A percentile compares a stretch with the other conserved stretches of the same genome.
These are phyloP conservation scores for Thecocarcelia acutangulata DNA, from an alignment of 2,888 invertebrate genomes.

Conservation along the genomic window DNA sequence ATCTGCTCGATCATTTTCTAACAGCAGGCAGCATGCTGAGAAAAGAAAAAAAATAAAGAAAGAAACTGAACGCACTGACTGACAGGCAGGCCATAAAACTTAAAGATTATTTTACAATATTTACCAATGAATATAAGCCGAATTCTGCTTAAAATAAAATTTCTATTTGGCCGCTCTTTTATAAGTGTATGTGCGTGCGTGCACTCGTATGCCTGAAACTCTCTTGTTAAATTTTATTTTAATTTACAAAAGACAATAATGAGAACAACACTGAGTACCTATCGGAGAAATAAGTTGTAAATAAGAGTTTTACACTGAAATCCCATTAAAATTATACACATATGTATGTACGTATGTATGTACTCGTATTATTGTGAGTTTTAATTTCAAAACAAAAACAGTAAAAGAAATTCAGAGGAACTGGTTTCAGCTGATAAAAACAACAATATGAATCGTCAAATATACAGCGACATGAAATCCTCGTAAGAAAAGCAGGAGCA, in stretches of 20 bases:
- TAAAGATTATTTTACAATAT: conserved; percentile 12
- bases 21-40: conserved; percentile 3
- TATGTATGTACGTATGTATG: too few relatives aligned
- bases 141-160: neutral
- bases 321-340: conserved; percentile 68
- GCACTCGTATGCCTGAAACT: too few relatives aligned
- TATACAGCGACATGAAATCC: neutral
- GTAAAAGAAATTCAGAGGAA: conserved; percentile 55
- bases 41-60: too few relatives aligned
- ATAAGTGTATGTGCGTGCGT: too few relatives aligned
- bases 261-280: neutral
- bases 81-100: neutral
- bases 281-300: conserved; percentile 29
- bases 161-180: conserved; percentile 19
- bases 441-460: conserved; percentile 8
- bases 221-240: conserved; percentile 9
- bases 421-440: conserved; percentile 46
- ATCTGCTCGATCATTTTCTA: neutral
- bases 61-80: neutral
- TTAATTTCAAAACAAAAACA: conserved; percentile 13
- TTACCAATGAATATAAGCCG: conserved; percentile 1
- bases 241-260: conserved; percentile 6
- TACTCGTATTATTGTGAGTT: too few relatives aligned
- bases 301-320: conserved; percentile 65
- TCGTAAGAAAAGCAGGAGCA: too few relatives aligned